Percentiles rank a stretch among this genome's conserved stretches.
Evolutionary conservation across 1,140 invertebrate genomes (phyloP).

Genomic region (Drosophila azteca): DNA sequence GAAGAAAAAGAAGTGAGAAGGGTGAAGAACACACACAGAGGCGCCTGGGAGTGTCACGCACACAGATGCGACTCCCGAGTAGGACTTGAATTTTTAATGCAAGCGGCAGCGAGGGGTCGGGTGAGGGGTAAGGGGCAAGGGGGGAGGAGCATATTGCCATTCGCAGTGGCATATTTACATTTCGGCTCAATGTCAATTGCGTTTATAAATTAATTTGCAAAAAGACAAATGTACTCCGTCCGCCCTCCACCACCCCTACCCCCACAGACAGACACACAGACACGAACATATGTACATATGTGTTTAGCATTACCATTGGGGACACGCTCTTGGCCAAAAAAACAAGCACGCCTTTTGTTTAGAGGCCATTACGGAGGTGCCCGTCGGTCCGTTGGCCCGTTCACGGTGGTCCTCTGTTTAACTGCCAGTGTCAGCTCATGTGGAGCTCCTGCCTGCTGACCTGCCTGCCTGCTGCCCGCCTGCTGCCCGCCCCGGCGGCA

Average conservation of each 20-base stretch:
- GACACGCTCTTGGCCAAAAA: slow-evolving; percentile 15
- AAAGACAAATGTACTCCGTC: slow-evolving; percentile 71
- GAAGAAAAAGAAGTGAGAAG: slow-evolving; percentile 1
- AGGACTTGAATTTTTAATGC: slow-evolving; percentile 79
- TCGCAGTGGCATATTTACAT: slow-evolving; percentile 78
- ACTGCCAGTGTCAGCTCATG: slow-evolving; percentile 56
- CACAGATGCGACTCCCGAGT: slow-evolving; percentile 68
- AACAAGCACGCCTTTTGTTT: slow-evolving; percentile 77
- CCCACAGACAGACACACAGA: slow-evolving; percentile 11
- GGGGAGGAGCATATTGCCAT: slow-evolving; percentile 13
- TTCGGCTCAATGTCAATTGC: slow-evolving; percentile 82
- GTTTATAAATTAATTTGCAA: slow-evolving; percentile 83
- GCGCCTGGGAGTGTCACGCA: slow-evolving; percentile 63
- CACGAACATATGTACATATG: background rate
- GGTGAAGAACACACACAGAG: slow-evolving; percentile 4
- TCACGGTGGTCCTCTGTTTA: slow-evolving; percentile 44
- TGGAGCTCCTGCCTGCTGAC: slow-evolving; percentile 31
- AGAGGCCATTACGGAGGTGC: slow-evolving; percentile 57
- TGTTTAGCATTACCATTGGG: no score
- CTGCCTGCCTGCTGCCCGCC: slow-evolving; percentile 39
- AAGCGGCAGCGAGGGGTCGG: slow-evolving; percentile 25
- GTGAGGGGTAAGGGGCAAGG: no score
- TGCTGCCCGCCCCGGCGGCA: slow-evolving; percentile 28
- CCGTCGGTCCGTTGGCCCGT: slow-evolving; percentile 11
- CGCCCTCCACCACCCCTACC: background rate